These are phyloP conservation scores for Calosoma granatense DNA, from an alignment of 1,140 invertebrate species.

Conservation along the genomic window DNA sequence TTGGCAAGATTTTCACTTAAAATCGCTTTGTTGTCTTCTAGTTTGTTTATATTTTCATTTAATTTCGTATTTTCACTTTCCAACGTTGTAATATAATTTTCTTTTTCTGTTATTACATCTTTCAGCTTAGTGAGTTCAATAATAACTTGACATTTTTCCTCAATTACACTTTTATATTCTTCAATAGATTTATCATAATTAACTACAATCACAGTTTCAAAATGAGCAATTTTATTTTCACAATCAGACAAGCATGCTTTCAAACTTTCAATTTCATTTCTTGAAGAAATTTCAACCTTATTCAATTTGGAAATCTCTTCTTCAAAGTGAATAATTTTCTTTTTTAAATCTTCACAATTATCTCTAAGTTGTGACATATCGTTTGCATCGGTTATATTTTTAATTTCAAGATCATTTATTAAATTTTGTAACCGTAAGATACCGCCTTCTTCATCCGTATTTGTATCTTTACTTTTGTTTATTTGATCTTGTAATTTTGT, in stretches of 20 bases:
- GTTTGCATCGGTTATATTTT: conserved; percentile 10
- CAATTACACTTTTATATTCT: background rate
- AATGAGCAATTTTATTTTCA: conserved; percentile 7
- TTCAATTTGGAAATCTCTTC: conserved; percentile 4
- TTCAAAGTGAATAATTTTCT: conserved; percentile 12
- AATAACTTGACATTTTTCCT: background rate
- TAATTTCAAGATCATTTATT: conserved; percentile 5
- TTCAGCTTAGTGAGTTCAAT: background rate
- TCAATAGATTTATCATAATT: background rate
- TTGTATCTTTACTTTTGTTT: background rate
- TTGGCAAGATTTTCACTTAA: too few relatives aligned
- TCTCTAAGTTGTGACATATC: background rate
- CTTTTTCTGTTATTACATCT: background rate
- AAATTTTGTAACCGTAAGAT: conserved; percentile 3
- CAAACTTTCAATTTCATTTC: conserved; percentile 11
- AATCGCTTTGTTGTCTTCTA: too few relatives aligned
- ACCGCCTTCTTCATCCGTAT: background rate
- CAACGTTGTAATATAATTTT: background rate
- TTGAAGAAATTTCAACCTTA: conserved; percentile 3
- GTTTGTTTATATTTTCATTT: too few relatives aligned
- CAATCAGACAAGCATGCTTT: conserved; percentile 5
- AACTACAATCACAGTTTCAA: conserved; percentile 6
- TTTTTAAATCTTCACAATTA: conserved; percentile 5
- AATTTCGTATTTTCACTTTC: background rate
- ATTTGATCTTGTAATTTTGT: background rate